Evolutionary conservation across 2,888 invertebrate species (phyloP).

Genomic region (Microdon myrmicae): DNA sequence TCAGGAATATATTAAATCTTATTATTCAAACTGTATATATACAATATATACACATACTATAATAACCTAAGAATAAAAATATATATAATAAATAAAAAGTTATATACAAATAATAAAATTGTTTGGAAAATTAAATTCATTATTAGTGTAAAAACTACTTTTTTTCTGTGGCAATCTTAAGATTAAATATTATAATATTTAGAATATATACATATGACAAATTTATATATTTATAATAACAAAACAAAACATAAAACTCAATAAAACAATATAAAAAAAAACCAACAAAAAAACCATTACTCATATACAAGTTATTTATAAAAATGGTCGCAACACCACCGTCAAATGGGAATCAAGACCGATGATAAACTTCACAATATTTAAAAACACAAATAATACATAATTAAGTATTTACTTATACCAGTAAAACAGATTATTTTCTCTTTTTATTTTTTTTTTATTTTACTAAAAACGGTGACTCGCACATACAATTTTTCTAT

Average conservation of each 20-base stretch:
- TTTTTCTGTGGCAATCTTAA: constrained; percentile 52
- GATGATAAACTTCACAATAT: constrained; percentile 17
- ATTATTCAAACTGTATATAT: constrained; percentile 3
- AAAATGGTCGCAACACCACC: constrained; percentile 13
- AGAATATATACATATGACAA: constrained; percentile 24
- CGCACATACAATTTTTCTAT: no score
- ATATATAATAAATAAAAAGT: constrained; percentile 15
- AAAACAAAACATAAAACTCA: constrained; percentile 19
- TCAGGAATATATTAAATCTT: constrained; percentile 4
- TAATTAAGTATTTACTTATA: neutral
- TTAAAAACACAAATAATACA: constrained; percentile 1
- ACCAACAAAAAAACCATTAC: no score
- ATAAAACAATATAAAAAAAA: no score
- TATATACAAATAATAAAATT: no score
- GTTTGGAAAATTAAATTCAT: neutral
- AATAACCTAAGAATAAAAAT: constrained; percentile 8
- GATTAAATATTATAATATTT: constrained; percentile 45
- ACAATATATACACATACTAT: neutral
- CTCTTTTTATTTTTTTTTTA: constrained; percentile 7
- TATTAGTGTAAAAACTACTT: neutral
- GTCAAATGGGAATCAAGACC: neutral
- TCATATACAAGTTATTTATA: constrained; percentile 25
- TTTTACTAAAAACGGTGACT: constrained; percentile 4
- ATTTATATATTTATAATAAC: constrained; percentile 47
- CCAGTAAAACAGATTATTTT: constrained; percentile 1